These are phyloP conservation scores for Lepidocyrtoides sp. DNA, from an alignment of 2,888 invertebrate species.

Conservation along the genomic window DNA sequence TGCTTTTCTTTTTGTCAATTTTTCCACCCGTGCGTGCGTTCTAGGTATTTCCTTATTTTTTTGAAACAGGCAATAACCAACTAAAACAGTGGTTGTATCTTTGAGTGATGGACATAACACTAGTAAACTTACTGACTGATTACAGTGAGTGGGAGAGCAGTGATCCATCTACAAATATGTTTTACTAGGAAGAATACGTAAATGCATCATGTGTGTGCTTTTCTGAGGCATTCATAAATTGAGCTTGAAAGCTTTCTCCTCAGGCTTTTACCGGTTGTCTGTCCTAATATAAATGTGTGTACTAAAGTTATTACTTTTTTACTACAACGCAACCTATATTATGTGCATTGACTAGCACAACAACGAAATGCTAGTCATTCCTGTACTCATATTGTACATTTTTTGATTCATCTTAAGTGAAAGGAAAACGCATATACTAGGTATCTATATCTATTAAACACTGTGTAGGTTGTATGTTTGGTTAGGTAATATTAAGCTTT, in stretches of 20 bases:
- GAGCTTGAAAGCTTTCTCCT: constrained; percentile 80
- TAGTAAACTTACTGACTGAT: constrained; percentile 55
- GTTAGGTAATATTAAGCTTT: too few species aligned
- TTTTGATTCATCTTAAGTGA: not conserved
- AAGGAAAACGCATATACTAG: not conserved
- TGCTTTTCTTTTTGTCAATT: not conserved
- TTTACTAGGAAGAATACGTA: not conserved
- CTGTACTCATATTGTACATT: not conserved
- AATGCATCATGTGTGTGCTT: not conserved
- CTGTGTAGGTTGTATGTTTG: too few species aligned
- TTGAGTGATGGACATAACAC: constrained; percentile 26
- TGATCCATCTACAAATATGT: not conserved
- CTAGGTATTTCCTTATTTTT: not conserved
- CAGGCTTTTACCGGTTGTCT: constrained; percentile 79
- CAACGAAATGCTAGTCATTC: not conserved
- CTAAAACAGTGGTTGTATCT: constrained; percentile 10
- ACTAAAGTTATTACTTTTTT: constrained; percentile 66
- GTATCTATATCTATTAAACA: constrained; percentile 3
- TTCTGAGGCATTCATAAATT: constrained; percentile 71
- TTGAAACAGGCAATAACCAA: constrained; percentile 25
- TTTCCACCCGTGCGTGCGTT: constrained; percentile 1
- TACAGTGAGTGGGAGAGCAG: not conserved
- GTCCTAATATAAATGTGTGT: constrained; percentile 68
- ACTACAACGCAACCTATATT: too few species aligned
- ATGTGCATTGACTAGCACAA: not conserved